Conservation (phyloP, 1,140 invertebrate genomes). For the Pogonus chalceus region DNA sequence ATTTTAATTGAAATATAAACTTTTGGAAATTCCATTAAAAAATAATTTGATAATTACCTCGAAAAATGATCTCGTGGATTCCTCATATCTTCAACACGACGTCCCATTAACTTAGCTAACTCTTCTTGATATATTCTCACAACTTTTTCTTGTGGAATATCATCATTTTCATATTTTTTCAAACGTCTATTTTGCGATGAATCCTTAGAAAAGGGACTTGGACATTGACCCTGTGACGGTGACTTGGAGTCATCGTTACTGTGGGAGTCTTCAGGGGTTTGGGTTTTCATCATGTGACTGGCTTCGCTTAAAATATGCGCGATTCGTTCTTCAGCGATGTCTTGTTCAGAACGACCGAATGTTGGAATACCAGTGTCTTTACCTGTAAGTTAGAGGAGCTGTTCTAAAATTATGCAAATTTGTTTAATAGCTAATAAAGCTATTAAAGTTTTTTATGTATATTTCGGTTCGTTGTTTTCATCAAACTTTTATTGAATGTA, state of each 20-base stretch:
- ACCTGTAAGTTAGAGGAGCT: conserved; percentile 40
- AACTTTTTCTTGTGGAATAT: conserved; percentile 95
- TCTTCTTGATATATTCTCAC: conserved; percentile 95
- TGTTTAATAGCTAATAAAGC: background rate
- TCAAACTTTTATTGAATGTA: no score
- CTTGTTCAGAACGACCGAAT: conserved; percentile 65
- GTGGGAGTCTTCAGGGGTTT: conserved; percentile 46
- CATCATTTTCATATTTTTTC: conserved; percentile 83
- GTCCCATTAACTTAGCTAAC: conserved; percentile 81
- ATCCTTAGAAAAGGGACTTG: conserved; percentile 62
- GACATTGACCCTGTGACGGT: conserved; percentile 58
- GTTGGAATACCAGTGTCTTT: conserved; percentile 68
- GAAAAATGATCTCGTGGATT: conserved; percentile 59
- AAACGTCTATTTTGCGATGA: conserved; percentile 61
- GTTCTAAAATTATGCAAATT: conserved; percentile 1
- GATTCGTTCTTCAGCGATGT: conserved; percentile 85
- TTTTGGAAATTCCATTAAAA: background rate
- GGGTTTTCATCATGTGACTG: conserved; percentile 48
- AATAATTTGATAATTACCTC: conserved; percentile 43
- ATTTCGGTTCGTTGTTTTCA: no score
- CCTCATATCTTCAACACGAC: conserved; percentile 59
- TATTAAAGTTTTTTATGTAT: no score
- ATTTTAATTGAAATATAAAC: background rate
- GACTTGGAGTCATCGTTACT: conserved; percentile 75
- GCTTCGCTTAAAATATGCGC: conserved; percentile 90